These are phyloP conservation scores for Nibea albiflora DNA, from an alignment of 2,113 vertebrate genomes.

Conservation along the genomic window DNA sequence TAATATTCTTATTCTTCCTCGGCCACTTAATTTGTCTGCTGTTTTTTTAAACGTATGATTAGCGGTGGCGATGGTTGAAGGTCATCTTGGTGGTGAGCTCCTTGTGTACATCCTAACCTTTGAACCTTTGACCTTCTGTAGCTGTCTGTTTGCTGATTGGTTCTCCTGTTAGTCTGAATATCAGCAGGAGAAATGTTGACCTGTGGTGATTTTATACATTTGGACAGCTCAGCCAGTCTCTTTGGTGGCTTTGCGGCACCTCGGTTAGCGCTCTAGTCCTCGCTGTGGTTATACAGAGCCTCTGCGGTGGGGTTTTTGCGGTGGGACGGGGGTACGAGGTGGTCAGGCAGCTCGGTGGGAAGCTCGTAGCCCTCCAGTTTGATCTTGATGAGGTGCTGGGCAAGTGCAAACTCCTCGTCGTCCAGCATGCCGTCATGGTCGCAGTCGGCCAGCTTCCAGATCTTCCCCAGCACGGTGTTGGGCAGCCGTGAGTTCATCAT, in stretches of 20 bases:
- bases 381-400: conserved; percentile 96
- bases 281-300: conserved; percentile 68
- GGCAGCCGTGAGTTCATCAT: conserved; percentile 97
- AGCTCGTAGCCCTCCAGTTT: conserved; percentile 97
- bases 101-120: background rate
- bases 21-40: background rate
- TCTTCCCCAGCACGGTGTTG: conserved; percentile 96
- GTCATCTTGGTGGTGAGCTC: background rate
- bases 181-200: conserved; percentile 7
- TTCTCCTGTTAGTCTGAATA: conserved; percentile 18
- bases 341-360: conserved; percentile 88
- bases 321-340: conserved; percentile 93
- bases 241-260: background rate
- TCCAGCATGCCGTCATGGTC: conserved; percentile 96
- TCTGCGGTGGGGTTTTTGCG: conserved; percentile 89
- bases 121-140: conserved; percentile 5
- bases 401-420: conserved; percentile 95
- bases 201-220: conserved; percentile 6
- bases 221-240: conserved; percentile 17
- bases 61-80: background rate
- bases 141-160: conserved; percentile 4
- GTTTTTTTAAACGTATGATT: background rate
- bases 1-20: background rate
- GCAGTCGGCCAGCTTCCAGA: conserved; percentile 97
- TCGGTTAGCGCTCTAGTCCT: conserved; percentile 62